Evolutionary conservation across 2,113 vertebrate genomes (phyloP), one percentile per base, ranked within the genome.

Genomic region (Sceloporus undulatus): DNA sequence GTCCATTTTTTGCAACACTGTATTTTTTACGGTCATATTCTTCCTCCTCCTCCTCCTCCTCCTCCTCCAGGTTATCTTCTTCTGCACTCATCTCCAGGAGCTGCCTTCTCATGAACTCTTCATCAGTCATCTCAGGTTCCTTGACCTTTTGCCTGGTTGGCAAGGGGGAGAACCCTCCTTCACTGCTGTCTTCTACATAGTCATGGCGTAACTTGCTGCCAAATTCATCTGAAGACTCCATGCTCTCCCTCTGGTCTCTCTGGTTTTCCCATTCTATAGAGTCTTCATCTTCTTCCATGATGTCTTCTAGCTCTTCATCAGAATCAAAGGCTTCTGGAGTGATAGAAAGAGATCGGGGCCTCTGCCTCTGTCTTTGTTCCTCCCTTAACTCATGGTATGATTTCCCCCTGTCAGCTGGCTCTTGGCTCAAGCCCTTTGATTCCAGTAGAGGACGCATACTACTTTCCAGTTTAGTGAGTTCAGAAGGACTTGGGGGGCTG

Each of bases 21-120:
- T 95, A 97, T 84, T 95, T 96, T 70, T 91, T 14, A 48, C 18
- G 92, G 77, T 95, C 92, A 0, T 94, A 97, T 82, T 97, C 96
- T 81, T 98, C 87, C 88, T 98, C 87, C 88, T 98, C 98, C 73
- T 97, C 87, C 88, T 98, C 98, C 73, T 97, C 96, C 0, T 27
- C 87, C 88, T 98, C 98, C 73, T 97, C 96, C 0, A 97, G 90
- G 86, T 99, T 98, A 90, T 99, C 99, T 92, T 99, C 99, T 94
- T 99, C 99, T 0, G 99, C 99, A 10, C 99, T 99, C 99, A 99
- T 99, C 96, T 99, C 99, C 94, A 99, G 95, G 84, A 99, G 98
- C 94, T 99, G 99, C 89, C 98, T 97, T 85, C 99, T 97, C 98
- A 99, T 99, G 93, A 98, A 99, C 62, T 99, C 99, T 94, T 99